phyloP scores from a whole-genome alignment of 2,888 invertebrate species.

The Drymonia ruficornis region DNA sequence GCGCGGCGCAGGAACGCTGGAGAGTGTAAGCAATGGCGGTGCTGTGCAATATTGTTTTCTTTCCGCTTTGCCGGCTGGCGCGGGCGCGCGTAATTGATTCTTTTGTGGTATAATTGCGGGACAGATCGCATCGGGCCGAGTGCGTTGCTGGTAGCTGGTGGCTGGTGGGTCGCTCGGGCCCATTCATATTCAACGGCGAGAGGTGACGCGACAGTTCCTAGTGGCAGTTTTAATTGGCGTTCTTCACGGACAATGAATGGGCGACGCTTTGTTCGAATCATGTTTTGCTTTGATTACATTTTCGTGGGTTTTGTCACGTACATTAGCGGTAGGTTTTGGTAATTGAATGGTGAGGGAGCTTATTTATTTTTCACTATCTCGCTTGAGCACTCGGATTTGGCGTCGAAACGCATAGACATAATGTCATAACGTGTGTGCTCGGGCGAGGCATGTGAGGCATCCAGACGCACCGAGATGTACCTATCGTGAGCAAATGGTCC shows the following conservation, averaged over 20 bases:
- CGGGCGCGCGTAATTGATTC: constrained; percentile 73
- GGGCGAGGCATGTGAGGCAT: no score
- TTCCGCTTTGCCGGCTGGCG: constrained; percentile 56
- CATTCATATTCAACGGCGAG: constrained; percentile 65
- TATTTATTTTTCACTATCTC: background rate
- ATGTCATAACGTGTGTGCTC: no score
- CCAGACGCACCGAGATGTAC: no score
- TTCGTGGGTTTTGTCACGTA: constrained; percentile 1
- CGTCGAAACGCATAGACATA: no score
- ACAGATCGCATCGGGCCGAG: constrained; percentile 62
- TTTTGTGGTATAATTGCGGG: constrained; percentile 75
- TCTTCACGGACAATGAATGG: constrained; percentile 48
- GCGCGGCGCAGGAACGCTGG: constrained; percentile 63
- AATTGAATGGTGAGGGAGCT: background rate
- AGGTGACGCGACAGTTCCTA: constrained; percentile 63
- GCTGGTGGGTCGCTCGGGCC: constrained; percentile 32
- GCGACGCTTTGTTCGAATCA: constrained; percentile 33
- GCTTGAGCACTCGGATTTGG: no score
- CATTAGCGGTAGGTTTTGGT: background rate
- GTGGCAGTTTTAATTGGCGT: constrained; percentile 61
- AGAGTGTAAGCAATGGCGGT: constrained; percentile 69
- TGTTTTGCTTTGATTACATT: constrained; percentile 4
- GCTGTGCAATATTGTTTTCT: constrained; percentile 72
- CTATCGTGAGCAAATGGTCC: no score
- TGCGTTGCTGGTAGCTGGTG: no score